A percentile compares a stretch with the other conserved stretches of the same genome.
Evolutionary conservation across 1,140 invertebrate genomes (phyloP).

Genomic region (Choristoneura fumiferana): DNA sequence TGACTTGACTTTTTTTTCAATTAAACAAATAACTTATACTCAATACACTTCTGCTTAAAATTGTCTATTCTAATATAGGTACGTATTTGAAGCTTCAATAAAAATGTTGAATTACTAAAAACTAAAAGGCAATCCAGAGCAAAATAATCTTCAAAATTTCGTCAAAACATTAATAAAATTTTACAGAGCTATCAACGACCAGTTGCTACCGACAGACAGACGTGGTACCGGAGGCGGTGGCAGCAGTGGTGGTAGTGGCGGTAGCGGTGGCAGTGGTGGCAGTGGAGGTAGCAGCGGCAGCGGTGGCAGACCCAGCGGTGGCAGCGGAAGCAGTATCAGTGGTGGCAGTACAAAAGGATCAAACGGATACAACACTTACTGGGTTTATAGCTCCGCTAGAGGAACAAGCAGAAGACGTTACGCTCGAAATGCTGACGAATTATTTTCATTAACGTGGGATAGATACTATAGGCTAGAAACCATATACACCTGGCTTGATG

Average conservation of each 20-base stretch:
- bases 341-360: background rate
- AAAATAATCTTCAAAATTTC: no score
- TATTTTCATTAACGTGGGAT: slow-evolving; percentile 63
- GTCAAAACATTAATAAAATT: no score
- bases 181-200: slow-evolving; percentile 54
- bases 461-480: slow-evolving; percentile 69
- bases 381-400: slow-evolving; percentile 22
- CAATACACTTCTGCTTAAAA: no score
- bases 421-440: slow-evolving; percentile 25
- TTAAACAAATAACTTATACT: no score
- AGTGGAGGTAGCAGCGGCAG: background rate
- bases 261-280: background rate
- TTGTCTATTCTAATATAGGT: no score
- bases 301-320: slow-evolving; percentile 3
- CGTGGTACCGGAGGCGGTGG: no score
- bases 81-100: no score
- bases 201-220: slow-evolving; percentile 19
- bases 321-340: background rate
- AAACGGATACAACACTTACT: background rate
- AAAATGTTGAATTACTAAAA: no score
- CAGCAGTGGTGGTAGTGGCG: background rate
- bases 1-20: no score
- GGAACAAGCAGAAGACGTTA: slow-evolving; percentile 17
- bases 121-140: no score
- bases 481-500: slow-evolving; percentile 76